Evolutionary conservation across 1,140 invertebrate species (phyloP).

Genomic region (Drosophila punjabiensis): DNA sequence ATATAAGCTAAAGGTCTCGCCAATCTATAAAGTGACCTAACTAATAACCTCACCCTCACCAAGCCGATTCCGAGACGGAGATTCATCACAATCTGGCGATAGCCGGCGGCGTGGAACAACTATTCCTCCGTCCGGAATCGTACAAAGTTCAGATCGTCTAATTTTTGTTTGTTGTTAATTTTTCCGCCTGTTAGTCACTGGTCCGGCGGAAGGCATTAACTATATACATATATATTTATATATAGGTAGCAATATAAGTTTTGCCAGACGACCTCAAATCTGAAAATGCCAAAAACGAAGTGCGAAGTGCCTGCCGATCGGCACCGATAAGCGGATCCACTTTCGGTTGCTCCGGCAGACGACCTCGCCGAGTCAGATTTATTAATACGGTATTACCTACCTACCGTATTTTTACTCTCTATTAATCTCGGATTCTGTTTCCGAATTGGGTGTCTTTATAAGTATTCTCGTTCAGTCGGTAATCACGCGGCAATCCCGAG

Average conservation of each 20-base stretch:
- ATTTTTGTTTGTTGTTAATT: conserved; percentile 61
- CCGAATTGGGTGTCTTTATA: background rate
- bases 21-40: conserved; percentile 31
- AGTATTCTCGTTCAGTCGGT: conserved; percentile 38
- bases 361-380: conserved; percentile 39
- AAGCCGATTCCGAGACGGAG: conserved; percentile 37
- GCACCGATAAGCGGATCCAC: conserved; percentile 49
- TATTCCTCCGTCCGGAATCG: conserved; percentile 53
- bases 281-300: conserved; percentile 43
- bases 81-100: conserved; percentile 15
- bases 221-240: conserved; percentile 16
- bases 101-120: conserved; percentile 51
- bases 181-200: conserved; percentile 68
- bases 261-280: conserved; percentile 59
- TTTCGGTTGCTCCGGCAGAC: conserved; percentile 51
- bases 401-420: background rate
- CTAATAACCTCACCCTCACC: conserved; percentile 47
- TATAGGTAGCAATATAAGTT: conserved; percentile 55
- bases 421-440: conserved; percentile 2
- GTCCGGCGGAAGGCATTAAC: conserved; percentile 33
- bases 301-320: conserved; percentile 36
- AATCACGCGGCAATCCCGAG: conserved; percentile 60
- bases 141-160: conserved; percentile 64
- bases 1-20: conserved; percentile 7
- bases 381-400: conserved; percentile 42